Evolutionary conservation across 2,888 invertebrate species (phyloP), one percentile per base, ranked within the genome.

Genomic region (Aleiodes leptofemur): DNA sequence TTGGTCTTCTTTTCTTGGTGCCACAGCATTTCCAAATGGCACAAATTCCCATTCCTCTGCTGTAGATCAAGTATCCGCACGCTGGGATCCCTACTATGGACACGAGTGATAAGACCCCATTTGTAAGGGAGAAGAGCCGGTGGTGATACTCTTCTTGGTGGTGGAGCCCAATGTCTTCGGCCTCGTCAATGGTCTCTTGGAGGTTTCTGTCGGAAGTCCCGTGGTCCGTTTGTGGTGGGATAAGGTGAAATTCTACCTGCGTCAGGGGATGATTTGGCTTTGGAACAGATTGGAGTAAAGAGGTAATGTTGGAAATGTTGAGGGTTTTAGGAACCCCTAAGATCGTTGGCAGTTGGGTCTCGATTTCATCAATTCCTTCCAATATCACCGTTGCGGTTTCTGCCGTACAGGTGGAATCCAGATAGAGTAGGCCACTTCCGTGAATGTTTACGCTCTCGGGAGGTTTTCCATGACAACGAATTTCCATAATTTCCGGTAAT

Each of bases 141-240:
- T 57, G 57, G n/a, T 23, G 23, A 4, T 57, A 57, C 11, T 57
- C 29, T 31, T 57, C 57, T 13, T 57, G 57, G 11, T 57, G 57
- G 13, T 57, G 57, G 1, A 57, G 57, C 2, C 29, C 57, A 9
- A 57, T 57, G 5, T 2, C 13, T 5, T 57, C 31, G 4, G 31
- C 57, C 31, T 23, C 57, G 0, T 57, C 29, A 8, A 57, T 57
- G 31, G 57, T 57, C 6, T 57, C 8, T 13, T 57, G 57, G 1
- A 57, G 23, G 13, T 23, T 29, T 23, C 23, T 31, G n/a, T 57
- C 57, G 9, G 31, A 57, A 4, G 3, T n/a, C 4, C 51, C 14
- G 3, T 2, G 0, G 6, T 56, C 23, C 1, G 9, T 23, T 4
- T 1, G n/a, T 16, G 56, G 14, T 6, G 57, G 31, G 1, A 57